Evolutionary conservation across 2,797 vertebrate genomes (phyloP).

Genomic region (Huso huso): DNA sequence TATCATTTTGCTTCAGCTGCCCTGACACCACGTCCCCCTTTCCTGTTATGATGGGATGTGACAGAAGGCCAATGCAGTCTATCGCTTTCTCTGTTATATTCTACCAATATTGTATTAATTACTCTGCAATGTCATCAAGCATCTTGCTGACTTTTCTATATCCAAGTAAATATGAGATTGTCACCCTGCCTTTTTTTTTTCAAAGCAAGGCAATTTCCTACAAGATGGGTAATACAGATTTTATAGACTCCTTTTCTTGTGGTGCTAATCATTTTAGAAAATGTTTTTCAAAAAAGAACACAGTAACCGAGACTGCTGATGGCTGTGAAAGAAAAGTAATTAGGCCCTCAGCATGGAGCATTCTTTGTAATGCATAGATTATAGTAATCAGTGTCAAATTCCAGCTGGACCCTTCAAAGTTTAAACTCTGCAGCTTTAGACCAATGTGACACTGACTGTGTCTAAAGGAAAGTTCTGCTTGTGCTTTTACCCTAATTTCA

Average conservation of each 20-base stretch:
- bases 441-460: no score
- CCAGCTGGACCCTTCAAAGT: not conserved
- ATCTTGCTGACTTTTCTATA: not conserved
- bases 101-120: not conserved
- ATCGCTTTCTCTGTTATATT: not conserved
- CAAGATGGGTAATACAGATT: not conserved
- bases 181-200: conserved; percentile 1
- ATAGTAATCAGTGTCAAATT: conserved; percentile 1
- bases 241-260: not conserved
- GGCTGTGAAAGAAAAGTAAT: conserved; percentile 9
- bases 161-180: not conserved
- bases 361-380: conserved; percentile 3
- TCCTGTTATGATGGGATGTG: not conserved
- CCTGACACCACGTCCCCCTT: not conserved
- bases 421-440: not conserved
- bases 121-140: not conserved
- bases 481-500: no score
- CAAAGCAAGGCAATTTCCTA: not conserved
- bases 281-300: not conserved
- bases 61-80: not conserved
- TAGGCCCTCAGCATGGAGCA: conserved; percentile 9
- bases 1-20: no score
- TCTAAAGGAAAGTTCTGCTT: no score
- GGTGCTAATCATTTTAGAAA: not conserved
- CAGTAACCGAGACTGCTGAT: not conserved